These are phyloP conservation scores for Drosophila pallidifrons DNA, from an alignment of 1,140 invertebrate genomes.

Conservation along the genomic window DNA sequence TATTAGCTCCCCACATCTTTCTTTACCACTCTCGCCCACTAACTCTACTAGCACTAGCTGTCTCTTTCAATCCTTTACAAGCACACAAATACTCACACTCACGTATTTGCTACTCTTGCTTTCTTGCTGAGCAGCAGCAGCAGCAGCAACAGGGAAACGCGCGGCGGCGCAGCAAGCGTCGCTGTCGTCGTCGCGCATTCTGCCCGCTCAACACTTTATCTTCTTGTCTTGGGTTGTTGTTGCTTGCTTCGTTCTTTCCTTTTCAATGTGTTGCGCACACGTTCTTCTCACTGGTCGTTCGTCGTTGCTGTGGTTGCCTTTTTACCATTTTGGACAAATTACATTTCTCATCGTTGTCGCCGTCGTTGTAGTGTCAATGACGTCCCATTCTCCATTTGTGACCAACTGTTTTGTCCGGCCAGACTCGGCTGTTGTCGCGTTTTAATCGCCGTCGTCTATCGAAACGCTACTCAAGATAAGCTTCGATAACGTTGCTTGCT, in stretches of 20 bases:
- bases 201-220: slow-evolving; percentile 80
- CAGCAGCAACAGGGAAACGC: neutral
- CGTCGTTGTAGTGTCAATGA: slow-evolving; percentile 46
- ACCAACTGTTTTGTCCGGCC: slow-evolving; percentile 14
- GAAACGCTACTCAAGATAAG: slow-evolving; percentile 38
- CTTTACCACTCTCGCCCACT: slow-evolving; percentile 12
- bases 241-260: slow-evolving; percentile 45
- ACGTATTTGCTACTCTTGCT: slow-evolving; percentile 71
- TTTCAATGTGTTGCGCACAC: slow-evolving; percentile 38
- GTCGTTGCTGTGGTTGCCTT: slow-evolving; percentile 33
- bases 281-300: slow-evolving; percentile 22
- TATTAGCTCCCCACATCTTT: slow-evolving; percentile 57
- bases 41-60: slow-evolving; percentile 16
- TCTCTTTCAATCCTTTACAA: slow-evolving; percentile 52
- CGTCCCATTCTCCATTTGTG: slow-evolving; percentile 19
- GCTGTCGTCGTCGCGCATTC: slow-evolving; percentile 38
- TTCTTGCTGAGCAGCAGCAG: slow-evolving; percentile 43
- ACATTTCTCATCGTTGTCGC: slow-evolving; percentile 53
- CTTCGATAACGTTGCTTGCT: slow-evolving; percentile 33
- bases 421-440: neutral
- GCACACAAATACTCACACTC: slow-evolving; percentile 30
- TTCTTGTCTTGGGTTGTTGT: slow-evolving; percentile 28
- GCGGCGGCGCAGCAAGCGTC: neutral
- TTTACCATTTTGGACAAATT: slow-evolving; percentile 66
- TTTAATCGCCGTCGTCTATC: slow-evolving; percentile 41